Conservation (phyloP, 2,113 vertebrate genomes). For the Gobiocypris rarus region DNA sequence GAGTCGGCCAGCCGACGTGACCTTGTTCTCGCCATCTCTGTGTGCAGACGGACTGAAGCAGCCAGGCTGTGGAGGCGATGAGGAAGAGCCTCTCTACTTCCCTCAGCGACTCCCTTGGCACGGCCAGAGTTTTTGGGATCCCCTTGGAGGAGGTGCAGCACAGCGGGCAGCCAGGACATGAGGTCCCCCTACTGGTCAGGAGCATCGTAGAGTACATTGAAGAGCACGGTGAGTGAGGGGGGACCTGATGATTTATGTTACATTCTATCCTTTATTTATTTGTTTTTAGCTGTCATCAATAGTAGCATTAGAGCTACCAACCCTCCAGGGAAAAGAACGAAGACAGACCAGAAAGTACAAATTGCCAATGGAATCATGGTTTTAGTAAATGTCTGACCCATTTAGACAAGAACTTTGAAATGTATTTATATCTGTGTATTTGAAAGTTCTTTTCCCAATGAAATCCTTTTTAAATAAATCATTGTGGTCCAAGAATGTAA, state of each 20-base stretch:
- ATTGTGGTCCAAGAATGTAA: too few species aligned
- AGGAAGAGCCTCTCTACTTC: constrained; percentile 98
- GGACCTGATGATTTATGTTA: background rate
- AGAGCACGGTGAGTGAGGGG: constrained; percentile 87
- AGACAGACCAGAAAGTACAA: background rate
- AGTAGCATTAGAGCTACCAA: too few species aligned
- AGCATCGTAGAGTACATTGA: constrained; percentile 97
- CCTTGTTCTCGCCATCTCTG: background rate
- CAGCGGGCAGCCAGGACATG: constrained; percentile 89
- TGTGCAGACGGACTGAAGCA: constrained; percentile 84
- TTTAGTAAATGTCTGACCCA: background rate
- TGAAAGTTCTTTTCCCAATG: too few species aligned
- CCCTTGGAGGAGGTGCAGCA: constrained; percentile 95
- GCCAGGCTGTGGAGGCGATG: constrained; percentile 97
- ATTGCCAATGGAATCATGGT: background rate
- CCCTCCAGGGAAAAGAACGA: background rate
- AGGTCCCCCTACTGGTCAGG: constrained; percentile 95
- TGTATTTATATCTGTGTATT: too few species aligned
- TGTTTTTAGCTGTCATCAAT: background rate
- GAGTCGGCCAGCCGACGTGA: background rate
- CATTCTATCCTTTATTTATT: background rate
- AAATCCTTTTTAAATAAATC: too few species aligned
- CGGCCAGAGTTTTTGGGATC: constrained; percentile 94
- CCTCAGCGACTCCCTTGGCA: constrained; percentile 92
- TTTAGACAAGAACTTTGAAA: background rate